Conservation (phyloP, 2,888 invertebrate genomes). For the Patella caerulea region DNA sequence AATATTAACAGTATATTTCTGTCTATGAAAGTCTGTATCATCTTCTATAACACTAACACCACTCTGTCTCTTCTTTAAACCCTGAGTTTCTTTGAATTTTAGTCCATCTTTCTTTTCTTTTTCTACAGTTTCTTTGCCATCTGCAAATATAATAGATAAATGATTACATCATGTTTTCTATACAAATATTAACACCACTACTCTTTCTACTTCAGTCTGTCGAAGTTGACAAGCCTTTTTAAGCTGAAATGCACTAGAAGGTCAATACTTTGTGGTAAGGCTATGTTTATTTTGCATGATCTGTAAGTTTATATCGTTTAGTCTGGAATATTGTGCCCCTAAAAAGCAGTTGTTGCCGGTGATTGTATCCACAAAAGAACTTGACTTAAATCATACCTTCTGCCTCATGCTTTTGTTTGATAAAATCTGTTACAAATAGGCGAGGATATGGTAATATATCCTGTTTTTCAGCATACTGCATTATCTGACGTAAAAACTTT, state of each 20-base stretch:
- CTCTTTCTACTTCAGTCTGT: not conserved
- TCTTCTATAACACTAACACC: not conserved
- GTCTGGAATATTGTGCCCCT: too few species aligned
- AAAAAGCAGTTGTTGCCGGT: too few species aligned
- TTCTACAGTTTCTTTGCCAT: conserved; percentile 17
- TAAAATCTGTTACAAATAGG: conserved; percentile 65
- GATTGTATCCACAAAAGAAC: too few species aligned
- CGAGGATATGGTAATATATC: conserved; percentile 57
- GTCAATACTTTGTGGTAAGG: too few species aligned
- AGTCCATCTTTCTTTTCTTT: conserved; percentile 20
- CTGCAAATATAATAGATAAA: conserved; percentile 2
- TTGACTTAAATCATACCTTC: not conserved
- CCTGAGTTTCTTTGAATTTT: not conserved
- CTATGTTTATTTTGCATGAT: too few species aligned
- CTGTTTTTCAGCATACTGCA: conserved; percentile 55
- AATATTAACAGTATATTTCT: conserved; percentile 57
- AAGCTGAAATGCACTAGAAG: too few species aligned
- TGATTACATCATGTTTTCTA: not conserved
- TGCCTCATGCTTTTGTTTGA: conserved; percentile 20
- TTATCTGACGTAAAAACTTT: conserved; percentile 64
- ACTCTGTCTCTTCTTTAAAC: not conserved
- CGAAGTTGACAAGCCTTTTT: too few species aligned
- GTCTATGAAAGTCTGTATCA: conserved; percentile 34
- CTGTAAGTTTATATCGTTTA: too few species aligned
- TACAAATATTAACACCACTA: not conserved